A percentile compares a stretch with the other conserved stretches of the same genome.
phyloP scores from a whole-genome alignment of 92 coral and sea anemone species.

The Palythoa caribaeorum region DNA sequence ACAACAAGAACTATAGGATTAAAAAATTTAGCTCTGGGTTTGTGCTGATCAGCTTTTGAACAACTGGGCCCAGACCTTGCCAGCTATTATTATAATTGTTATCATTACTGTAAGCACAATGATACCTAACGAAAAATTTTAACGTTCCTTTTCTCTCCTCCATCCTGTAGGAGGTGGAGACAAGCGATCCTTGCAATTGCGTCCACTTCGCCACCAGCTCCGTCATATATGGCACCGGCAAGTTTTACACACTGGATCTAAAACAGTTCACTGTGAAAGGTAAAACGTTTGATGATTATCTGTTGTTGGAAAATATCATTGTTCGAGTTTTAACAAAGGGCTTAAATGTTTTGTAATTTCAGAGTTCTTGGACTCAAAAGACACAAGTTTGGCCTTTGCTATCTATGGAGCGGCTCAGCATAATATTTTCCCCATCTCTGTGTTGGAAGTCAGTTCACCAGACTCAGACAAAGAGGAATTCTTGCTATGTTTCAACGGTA shows the following conservation, averaged over 20 bases:
- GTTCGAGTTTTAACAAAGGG: neutral
- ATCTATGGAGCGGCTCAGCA: slow-evolving; percentile 94
- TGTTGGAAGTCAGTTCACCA: slow-evolving; percentile 77
- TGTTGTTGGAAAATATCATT: neutral
- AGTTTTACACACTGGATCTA: slow-evolving; percentile 89
- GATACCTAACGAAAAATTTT: neutral
- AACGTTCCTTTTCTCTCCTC: neutral
- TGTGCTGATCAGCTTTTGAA: too few relatives aligned
- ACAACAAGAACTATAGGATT: too few relatives aligned
- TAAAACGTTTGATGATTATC: slow-evolving; percentile 20
- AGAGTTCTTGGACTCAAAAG: slow-evolving; percentile 92
- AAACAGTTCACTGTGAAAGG: slow-evolving; percentile 90
- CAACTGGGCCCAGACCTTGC: too few relatives aligned
- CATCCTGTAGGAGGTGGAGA: slow-evolving; percentile 84
- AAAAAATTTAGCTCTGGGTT: too few relatives aligned
- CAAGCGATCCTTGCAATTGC: slow-evolving; percentile 97
- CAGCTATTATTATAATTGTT: neutral
- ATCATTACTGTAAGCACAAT: neutral
- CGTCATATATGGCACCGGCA: slow-evolving; percentile 95
- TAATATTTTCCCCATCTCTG: slow-evolving; percentile 93
- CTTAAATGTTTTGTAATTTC: neutral
- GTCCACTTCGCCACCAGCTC: slow-evolving; percentile 82
- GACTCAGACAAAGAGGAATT: slow-evolving; percentile 79
- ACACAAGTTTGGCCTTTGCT: slow-evolving; percentile 94
- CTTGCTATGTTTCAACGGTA: slow-evolving; percentile 95